Evolutionary conservation across 2,113 vertebrate genomes (phyloP).

Genomic region (Pomatostomus ruficeps): DNA sequence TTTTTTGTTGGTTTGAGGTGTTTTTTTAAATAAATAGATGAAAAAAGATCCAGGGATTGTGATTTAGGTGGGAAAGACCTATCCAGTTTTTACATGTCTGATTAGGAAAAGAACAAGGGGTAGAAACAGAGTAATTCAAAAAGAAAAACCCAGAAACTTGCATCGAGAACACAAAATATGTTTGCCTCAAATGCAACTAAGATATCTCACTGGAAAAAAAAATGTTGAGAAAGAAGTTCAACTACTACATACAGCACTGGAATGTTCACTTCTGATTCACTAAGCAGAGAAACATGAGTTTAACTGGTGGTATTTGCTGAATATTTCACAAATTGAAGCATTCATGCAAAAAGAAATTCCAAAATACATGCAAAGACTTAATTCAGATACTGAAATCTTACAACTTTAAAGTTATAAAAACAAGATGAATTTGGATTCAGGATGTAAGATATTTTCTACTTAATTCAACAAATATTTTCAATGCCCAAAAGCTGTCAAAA

Average conservation of each 20-base stretch:
- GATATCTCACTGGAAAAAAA: not conserved
- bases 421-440: not conserved
- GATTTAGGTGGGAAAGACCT: not conserved
- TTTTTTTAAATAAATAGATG: not conserved
- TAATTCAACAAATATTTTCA: not conserved
- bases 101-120: not conserved
- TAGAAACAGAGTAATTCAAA: not conserved
- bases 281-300: not conserved
- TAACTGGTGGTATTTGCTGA: not conserved
- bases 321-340: not conserved
- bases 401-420: not conserved
- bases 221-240: not conserved
- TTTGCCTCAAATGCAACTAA: not conserved
- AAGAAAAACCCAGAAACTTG: not conserved
- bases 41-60: not conserved
- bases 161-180: not conserved
- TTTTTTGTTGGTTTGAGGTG: not conserved
- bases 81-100: not conserved
- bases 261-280: not conserved
- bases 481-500: not conserved
- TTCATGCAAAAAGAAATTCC: not conserved
- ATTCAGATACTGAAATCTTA: not conserved
- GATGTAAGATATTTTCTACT: not conserved
- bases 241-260: not conserved
- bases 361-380: not conserved